Evolutionary conservation across 2,797 vertebrate species (phyloP).

Genomic region (Pangasius macronema): DNA sequence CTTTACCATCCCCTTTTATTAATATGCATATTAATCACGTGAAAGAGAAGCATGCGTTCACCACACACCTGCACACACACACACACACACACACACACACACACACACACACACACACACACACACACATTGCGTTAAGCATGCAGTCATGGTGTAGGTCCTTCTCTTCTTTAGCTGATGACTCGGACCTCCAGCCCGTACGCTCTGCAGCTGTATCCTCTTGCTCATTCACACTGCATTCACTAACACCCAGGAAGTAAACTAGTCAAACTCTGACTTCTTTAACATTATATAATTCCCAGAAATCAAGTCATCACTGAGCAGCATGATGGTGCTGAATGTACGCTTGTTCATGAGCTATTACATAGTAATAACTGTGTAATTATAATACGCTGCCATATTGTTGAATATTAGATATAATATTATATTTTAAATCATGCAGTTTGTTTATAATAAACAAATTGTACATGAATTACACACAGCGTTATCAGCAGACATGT

Average conservation of each 20-base stretch:
- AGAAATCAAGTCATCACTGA: not conserved
- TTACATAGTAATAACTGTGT: constrained; percentile 15
- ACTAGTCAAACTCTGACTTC: not conserved
- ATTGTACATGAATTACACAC: not conserved
- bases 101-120: constrained; percentile 10
- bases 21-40: constrained; percentile 5
- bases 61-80: not conserved
- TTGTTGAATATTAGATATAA: not conserved
- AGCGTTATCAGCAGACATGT: not conserved
- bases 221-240: not conserved
- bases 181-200: not conserved
- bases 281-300: not conserved
- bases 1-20: not conserved
- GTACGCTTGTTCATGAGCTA: not conserved
- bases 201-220: not conserved
- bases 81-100: not conserved
- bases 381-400: not conserved
- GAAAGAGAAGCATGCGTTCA: not conserved
- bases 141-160: not conserved
- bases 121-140: not conserved
- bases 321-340: not conserved
- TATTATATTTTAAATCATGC: not conserved
- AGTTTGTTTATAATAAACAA: not conserved
- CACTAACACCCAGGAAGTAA: not conserved
- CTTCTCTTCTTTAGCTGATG: not conserved